Base-by-base conservation (phyloP, 2,797 vertebrate genomes). In the Silurus lanzhouensis region DNA sequence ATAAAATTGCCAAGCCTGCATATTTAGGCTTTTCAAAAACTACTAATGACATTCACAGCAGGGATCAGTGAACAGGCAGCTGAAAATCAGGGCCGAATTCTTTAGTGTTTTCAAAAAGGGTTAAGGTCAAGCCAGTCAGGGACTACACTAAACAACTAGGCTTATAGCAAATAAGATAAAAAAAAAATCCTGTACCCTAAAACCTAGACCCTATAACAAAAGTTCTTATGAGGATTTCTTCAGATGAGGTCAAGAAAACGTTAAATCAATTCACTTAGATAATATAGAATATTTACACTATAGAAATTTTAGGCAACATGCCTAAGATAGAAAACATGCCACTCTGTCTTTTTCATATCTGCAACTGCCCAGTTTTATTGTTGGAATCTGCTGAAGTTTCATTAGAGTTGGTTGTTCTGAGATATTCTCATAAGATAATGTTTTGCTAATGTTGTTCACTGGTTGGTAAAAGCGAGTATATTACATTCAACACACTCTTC, bases 21-120 rank as follows among this genome's bases (percentile, higher is more conserved):
- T 72, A 46, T 72, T 71, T 22, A 72, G 38, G 68, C 19, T 72
- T 72, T 72, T 6, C 20, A 22, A 71, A 71, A 71, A 71, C 44
- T 9, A 38, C 66, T 38, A 27, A 38, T 15, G 31, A 68, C 8
- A 1, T 71, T 72, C 44, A n/a, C 20, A 46, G 20, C 70, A 46
- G 44, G 20, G 70, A 46, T 72, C 70, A 48, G 46, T 72, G 44
- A 48, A 46, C 19, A 72, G 70, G 44, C 44, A 44, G 38, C 46
- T 22, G 20, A 48, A 72, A 38, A 72, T 72, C 70, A 48, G 9
- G 22, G 44, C 19, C 9, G 48, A 71, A 46, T 46, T 71, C 38
- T 46, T 72, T 46, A 72, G 17, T 20, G 31, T 70, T 31, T 1
- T 68, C 27, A 22, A 71, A 27, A 66, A 27, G 17, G 20, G 19